Percentiles rank a stretch among this genome's conserved stretches.
Conservation (phyloP, 2,113 vertebrate genomes). For the Xenotilapia longispinis region DNA sequence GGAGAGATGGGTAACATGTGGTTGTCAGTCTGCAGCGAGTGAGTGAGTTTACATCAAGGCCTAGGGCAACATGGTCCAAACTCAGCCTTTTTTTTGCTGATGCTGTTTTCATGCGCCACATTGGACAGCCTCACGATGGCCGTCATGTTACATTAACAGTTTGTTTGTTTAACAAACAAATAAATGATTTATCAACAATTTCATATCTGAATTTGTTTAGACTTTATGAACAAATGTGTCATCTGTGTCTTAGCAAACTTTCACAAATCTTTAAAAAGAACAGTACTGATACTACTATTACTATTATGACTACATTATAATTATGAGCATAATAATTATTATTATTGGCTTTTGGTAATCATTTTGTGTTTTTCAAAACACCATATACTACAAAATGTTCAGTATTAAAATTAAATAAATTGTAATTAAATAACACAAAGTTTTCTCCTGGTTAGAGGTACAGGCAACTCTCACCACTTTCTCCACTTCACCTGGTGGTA, state of each 20-base stretch:
- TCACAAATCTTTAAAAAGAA: neutral
- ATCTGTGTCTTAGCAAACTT: neutral
- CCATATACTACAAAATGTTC: neutral
- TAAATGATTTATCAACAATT: neutral
- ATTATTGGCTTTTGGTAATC: neutral
- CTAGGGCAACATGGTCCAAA: neutral
- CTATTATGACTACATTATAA: neutral
- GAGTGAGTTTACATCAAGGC: neutral
- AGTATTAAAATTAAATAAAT: neutral
- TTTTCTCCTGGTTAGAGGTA: neutral
- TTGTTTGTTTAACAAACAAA: neutral
- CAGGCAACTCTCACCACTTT: neutral
- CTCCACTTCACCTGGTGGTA: neutral
- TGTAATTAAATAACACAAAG: neutral
- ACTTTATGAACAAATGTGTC: neutral
- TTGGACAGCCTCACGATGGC: neutral
- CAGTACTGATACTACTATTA: neutral
- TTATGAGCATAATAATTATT: neutral
- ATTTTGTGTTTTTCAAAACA: neutral
- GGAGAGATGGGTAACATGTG: neutral
- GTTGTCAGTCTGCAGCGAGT: neutral
- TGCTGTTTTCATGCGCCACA: neutral
- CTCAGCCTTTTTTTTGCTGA: neutral
- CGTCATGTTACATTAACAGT: neutral
- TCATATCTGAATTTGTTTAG: neutral